These are phyloP conservation scores for Myotis davidii DNA, from an alignment of 2,113 vertebrate species.

Conservation along the genomic window DNA sequence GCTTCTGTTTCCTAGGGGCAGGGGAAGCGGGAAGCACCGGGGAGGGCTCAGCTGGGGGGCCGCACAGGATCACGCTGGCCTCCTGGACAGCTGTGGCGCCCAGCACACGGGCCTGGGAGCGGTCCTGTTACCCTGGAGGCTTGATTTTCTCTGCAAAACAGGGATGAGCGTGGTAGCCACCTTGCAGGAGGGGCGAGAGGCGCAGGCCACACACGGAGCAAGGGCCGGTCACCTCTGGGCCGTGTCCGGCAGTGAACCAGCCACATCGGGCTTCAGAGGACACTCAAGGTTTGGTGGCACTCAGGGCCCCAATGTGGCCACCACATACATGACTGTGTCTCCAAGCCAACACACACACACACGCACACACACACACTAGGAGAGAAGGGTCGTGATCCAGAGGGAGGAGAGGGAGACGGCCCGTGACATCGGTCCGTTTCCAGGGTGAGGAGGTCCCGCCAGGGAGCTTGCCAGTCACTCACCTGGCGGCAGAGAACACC, in stretches of 20 bases:
- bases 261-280: not conserved
- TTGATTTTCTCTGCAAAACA: not conserved
- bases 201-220: not conserved
- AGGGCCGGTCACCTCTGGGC: not conserved
- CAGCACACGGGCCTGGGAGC: not conserved
- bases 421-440: not conserved
- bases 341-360: not conserved
- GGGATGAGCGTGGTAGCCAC: rapidly evolving
- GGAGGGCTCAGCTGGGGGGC: not conserved
- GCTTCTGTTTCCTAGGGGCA: slow-evolving; percentile 30
- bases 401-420: not conserved
- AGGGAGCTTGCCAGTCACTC: not conserved
- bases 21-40: not conserved
- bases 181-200: not conserved
- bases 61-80: not conserved
- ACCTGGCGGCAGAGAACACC: not conserved
- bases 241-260: not conserved
- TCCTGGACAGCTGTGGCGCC: not conserved
- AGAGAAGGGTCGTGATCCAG: not conserved
- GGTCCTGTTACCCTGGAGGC: not conserved
- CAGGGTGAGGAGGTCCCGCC: not conserved
- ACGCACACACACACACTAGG: not conserved
- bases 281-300: not conserved
- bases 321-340: not conserved
- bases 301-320: rapidly evolving